These are phyloP conservation scores for Stegostoma tigrinum DNA, from an alignment of 2,113 vertebrate species.

Conservation along the genomic window DNA sequence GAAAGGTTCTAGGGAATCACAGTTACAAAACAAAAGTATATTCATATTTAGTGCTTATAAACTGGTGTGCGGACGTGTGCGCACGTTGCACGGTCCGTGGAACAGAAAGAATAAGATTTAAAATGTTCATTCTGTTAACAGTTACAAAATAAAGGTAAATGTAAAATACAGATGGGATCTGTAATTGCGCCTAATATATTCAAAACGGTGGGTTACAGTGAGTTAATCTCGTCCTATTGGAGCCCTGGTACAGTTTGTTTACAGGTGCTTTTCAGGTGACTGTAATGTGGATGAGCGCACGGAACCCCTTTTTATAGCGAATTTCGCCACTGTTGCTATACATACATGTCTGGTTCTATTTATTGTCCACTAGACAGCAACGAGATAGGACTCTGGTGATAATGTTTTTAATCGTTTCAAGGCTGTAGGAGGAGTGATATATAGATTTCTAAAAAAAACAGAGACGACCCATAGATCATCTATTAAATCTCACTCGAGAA, in stretches of 20 bases:
- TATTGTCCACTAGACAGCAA: not conserved
- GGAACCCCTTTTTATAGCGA: too few relatives aligned
- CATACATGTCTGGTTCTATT: not conserved
- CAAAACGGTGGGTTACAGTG: too few relatives aligned
- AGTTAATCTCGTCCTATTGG: not conserved
- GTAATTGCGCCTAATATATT: not conserved
- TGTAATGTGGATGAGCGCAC: not conserved
- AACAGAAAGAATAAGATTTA: not conserved
- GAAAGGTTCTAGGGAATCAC: not conserved
- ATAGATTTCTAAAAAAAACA: not conserved
- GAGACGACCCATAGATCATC: not conserved
- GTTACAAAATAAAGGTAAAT: not conserved
- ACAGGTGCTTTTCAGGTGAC: slow-evolving; percentile 29
- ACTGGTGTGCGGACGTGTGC: not conserved
- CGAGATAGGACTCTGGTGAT: not conserved
- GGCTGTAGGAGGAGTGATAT: not conserved
- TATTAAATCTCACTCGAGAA: not conserved
- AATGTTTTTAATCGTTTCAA: not conserved
- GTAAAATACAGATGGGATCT: not conserved
- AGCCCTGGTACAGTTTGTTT: not conserved
- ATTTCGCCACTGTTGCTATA: not conserved
- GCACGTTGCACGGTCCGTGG: not conserved
- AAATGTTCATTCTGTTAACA: not conserved
- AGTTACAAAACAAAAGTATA: not conserved
- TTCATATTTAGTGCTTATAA: not conserved